Conservation (phyloP, 1,140 invertebrate genomes). For the Drosophila varians region DNA sequence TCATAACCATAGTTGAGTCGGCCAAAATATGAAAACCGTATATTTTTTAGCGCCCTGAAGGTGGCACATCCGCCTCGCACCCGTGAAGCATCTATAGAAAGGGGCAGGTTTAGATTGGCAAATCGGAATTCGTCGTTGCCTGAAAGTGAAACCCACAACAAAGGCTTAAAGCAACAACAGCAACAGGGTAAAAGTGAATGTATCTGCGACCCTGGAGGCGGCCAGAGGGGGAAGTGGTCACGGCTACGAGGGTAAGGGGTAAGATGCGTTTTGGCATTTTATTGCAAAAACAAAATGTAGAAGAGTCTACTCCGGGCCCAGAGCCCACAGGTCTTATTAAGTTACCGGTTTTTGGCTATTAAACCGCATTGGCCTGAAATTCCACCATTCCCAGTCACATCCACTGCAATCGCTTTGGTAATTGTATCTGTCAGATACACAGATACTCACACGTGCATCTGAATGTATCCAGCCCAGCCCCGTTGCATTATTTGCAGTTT, state of each 20-base stretch:
- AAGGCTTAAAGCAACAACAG: slow-evolving; percentile 5
- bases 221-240: too few relatives aligned
- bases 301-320: slow-evolving; percentile 5
- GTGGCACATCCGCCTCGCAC: slow-evolving; percentile 35
- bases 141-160: slow-evolving; percentile 46
- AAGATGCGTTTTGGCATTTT: slow-evolving; percentile 50
- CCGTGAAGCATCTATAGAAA: slow-evolving; percentile 8
- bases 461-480: slow-evolving; percentile 1
- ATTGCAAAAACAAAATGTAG: slow-evolving; percentile 48
- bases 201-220: slow-evolving; percentile 10
- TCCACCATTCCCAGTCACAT: slow-evolving; percentile 45
- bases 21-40: neutral
- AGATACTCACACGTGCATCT: slow-evolving; percentile 25
- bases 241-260: too few relatives aligned
- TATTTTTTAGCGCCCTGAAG: slow-evolving; percentile 11
- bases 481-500: slow-evolving; percentile 34
- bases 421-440: slow-evolving; percentile 56
- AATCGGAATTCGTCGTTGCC: slow-evolving; percentile 27
- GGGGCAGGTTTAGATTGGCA: slow-evolving; percentile 38
- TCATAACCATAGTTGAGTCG: too few relatives aligned
- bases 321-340: slow-evolving; percentile 29
- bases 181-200: slow-evolving; percentile 35
- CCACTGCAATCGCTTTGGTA: slow-evolving; percentile 50
- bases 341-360: slow-evolving; percentile 66
- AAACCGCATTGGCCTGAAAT: slow-evolving; percentile 55